Evolutionary conservation across 2,888 invertebrate genomes (phyloP).

Genomic region (Crocallis elinguaria): DNA sequence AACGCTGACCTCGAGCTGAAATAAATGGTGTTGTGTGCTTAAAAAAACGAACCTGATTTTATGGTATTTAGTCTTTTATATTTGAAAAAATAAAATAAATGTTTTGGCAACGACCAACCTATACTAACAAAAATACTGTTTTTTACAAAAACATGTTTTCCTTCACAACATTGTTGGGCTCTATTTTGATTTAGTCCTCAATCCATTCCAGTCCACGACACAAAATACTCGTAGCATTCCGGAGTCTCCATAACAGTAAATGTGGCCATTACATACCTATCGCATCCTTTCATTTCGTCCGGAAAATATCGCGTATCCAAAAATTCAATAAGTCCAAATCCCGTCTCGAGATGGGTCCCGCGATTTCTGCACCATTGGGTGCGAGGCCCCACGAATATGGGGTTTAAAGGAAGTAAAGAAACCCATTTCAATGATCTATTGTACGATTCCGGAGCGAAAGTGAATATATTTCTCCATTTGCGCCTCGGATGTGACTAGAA

Average conservation of each 20-base stretch:
- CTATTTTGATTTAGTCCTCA: slow-evolving; percentile 20
- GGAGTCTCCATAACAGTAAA: slow-evolving; percentile 30
- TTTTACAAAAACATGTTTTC: neutral
- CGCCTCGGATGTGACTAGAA: slow-evolving; percentile 24
- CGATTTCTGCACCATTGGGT: slow-evolving; percentile 66
- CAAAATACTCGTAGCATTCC: slow-evolving; percentile 22
- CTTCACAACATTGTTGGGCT: neutral
- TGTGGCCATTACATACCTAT: slow-evolving; percentile 49
- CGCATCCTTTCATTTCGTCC: slow-evolving; percentile 46
- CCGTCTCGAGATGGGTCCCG: slow-evolving; percentile 50
- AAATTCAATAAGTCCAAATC: slow-evolving; percentile 63
- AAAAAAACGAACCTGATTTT: too few relatives aligned
- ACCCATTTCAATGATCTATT: slow-evolving; percentile 61
- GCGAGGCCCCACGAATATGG: slow-evolving; percentile 46
- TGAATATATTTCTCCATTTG: slow-evolving; percentile 60
- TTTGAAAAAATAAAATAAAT: too few relatives aligned
- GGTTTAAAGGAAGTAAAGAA: slow-evolving; percentile 40
- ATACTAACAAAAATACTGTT: neutral
- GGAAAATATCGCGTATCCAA: slow-evolving; percentile 54
- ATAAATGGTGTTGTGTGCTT: too few relatives aligned
- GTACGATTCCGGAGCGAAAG: slow-evolving; percentile 55
- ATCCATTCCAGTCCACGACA: slow-evolving; percentile 16
- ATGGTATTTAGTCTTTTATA: too few relatives aligned
- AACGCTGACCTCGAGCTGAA: too few relatives aligned
- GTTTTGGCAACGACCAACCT: too few relatives aligned